Evolutionary conservation across 2,888 invertebrate species (phyloP).

Genomic region (Ochropleura plecta): DNA sequence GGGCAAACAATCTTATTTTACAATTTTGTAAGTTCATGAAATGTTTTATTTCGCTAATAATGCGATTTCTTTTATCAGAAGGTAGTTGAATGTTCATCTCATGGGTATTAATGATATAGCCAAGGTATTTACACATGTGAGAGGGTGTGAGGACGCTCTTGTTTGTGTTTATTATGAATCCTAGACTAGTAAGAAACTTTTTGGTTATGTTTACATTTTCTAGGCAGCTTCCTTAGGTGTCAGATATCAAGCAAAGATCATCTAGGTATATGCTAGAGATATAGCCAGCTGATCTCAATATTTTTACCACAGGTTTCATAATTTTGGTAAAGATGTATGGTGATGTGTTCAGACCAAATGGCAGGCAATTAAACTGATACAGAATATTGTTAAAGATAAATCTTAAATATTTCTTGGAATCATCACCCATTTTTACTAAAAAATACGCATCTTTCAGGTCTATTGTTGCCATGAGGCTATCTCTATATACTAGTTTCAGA

Average conservation of each 20-base stretch:
- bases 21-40: not conserved
- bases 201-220: no score
- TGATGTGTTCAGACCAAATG: constrained; percentile 1
- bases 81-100: no score
- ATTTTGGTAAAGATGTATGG: not conserved
- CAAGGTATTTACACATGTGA: no score
- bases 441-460: not conserved
- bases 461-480: not conserved
- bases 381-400: not conserved
- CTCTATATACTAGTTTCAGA: not conserved
- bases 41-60: no score
- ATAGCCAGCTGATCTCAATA: no score
- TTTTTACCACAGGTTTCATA: not conserved
- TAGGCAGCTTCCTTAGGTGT: no score
- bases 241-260: no score
- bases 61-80: no score
- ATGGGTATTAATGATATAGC: no score
- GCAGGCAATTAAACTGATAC: not conserved
- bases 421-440: not conserved
- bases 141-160: constrained; percentile 41
- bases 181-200: no score
- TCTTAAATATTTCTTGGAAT: not conserved
- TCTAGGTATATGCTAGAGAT: no score
- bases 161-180: constrained; percentile 33
- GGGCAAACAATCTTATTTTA: not conserved